phyloP scores from a whole-genome alignment of 1,140 invertebrate species.

The Lasioglossum baleicum region DNA sequence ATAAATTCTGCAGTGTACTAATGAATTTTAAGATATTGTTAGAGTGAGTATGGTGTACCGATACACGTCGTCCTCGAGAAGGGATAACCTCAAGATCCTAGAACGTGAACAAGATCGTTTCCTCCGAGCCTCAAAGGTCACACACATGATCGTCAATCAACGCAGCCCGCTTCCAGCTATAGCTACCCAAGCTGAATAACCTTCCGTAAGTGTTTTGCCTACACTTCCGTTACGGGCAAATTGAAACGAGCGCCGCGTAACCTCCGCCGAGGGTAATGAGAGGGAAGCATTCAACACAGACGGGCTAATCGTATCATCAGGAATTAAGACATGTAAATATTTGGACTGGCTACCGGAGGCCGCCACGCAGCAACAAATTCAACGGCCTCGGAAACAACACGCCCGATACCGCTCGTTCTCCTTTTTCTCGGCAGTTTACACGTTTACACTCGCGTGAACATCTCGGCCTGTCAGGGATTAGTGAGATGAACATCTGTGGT shows the following conservation, averaged over 20 bases:
- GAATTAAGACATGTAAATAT: slow-evolving; percentile 3
- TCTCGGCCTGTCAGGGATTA: too few relatives aligned
- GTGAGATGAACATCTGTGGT: too few relatives aligned
- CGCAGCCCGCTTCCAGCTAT: not conserved
- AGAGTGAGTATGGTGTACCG: too few relatives aligned
- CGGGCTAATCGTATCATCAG: not conserved
- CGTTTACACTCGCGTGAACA: too few relatives aligned
- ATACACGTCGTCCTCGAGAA: too few relatives aligned
- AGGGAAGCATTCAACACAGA: not conserved
- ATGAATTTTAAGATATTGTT: too few relatives aligned
- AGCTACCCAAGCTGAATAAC: not conserved
- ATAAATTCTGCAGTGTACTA: too few relatives aligned
- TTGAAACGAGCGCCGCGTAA: not conserved
- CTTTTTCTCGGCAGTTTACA: too few relatives aligned
- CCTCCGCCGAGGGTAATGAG: slow-evolving; percentile 1
- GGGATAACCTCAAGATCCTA: slow-evolving; percentile 46
- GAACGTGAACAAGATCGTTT: slow-evolving; percentile 61
- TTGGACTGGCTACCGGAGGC: not conserved
- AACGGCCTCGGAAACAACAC: not conserved
- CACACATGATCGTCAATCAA: not conserved
- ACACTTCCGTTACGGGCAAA: not conserved
- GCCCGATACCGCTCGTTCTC: too few relatives aligned
- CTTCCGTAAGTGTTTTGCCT: not conserved
- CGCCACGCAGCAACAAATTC: not conserved
- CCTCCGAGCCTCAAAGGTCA: slow-evolving; percentile 28